Conservation (phyloP, 2,888 invertebrate species). For the Cheilosia soror region DNA sequence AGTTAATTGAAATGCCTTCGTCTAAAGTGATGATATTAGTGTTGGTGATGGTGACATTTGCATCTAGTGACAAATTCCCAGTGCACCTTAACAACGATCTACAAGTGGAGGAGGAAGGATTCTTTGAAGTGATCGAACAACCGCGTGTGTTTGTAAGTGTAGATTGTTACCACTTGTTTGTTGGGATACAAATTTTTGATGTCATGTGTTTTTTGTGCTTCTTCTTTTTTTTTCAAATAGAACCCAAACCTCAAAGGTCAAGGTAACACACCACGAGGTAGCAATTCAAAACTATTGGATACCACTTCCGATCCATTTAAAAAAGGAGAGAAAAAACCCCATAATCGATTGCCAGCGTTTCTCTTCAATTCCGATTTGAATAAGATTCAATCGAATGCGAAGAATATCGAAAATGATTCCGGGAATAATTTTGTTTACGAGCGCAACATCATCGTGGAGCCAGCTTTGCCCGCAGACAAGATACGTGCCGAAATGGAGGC, state of each 20-base stretch:
- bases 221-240: conserved; percentile 25
- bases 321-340: conserved; percentile 72
- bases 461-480: conserved; percentile 76
- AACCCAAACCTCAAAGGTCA: conserved; percentile 62
- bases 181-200: background rate
- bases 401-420: conserved; percentile 79
- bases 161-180: conserved; percentile 1
- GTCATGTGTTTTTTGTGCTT: conserved; percentile 19
- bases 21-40: conserved; percentile 23
- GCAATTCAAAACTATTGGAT: conserved; percentile 29
- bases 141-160: conserved; percentile 77
- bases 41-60: conserved; percentile 27
- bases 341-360: conserved; percentile 77
- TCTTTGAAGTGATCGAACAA: conserved; percentile 76
- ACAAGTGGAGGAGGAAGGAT: conserved; percentile 78
- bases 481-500: conserved; percentile 76
- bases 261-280: conserved; percentile 52
- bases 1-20: conserved; percentile 35
- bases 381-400: conserved; percentile 81
- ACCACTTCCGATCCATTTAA: conserved; percentile 62
- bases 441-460: conserved; percentile 78
- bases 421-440: conserved; percentile 79
- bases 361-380: conserved; percentile 78
- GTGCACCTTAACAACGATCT: conserved; percentile 60
- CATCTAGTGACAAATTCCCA: conserved; percentile 35